Evolutionary conservation across 2,113 vertebrate genomes (phyloP).

Genomic region (Gasterosteus aculeatus): DNA sequence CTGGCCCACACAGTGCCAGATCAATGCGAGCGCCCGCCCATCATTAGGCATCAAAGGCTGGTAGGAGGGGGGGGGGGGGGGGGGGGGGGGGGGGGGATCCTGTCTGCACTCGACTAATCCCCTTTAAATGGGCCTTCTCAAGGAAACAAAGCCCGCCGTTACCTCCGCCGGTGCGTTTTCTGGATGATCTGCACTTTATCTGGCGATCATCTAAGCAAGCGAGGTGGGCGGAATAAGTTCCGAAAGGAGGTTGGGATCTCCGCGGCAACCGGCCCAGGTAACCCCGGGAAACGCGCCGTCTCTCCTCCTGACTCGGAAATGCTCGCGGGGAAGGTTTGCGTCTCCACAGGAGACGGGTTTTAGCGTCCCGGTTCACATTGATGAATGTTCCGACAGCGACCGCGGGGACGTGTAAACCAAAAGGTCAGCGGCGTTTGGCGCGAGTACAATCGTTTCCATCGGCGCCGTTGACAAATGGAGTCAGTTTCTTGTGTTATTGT

Average conservation of each 20-base stretch:
- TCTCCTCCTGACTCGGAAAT: background rate
- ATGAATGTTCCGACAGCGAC: slow-evolving; percentile 54
- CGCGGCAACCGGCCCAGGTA: background rate
- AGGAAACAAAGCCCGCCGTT: slow-evolving; percentile 71
- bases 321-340: slow-evolving; percentile 2
- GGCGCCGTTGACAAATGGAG: slow-evolving; percentile 67
- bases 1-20: slow-evolving; percentile 73
- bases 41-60: slow-evolving; percentile 76
- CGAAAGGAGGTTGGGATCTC: slow-evolving; percentile 18
- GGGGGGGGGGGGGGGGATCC: slow-evolving; percentile 42
- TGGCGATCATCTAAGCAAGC: slow-evolving; percentile 50
- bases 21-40: slow-evolving; percentile 72
- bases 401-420: slow-evolving; percentile 68
- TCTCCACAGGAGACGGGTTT: slow-evolving; percentile 3
- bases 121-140: slow-evolving; percentile 66
- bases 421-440: slow-evolving; percentile 59
- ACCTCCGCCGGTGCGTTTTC: slow-evolving; percentile 61
- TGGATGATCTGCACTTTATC: slow-evolving; percentile 48
- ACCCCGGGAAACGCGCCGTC: background rate
- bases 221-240: slow-evolving; percentile 31
- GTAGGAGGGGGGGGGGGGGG: slow-evolving; percentile 61
- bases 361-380: slow-evolving; percentile 41
- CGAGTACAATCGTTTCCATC: slow-evolving; percentile 53
- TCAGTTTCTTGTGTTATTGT: slow-evolving; percentile 46
- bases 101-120: slow-evolving; percentile 70